Conservation (phyloP, 2,888 invertebrate species). For the Polyommatus iphigenia region DNA sequence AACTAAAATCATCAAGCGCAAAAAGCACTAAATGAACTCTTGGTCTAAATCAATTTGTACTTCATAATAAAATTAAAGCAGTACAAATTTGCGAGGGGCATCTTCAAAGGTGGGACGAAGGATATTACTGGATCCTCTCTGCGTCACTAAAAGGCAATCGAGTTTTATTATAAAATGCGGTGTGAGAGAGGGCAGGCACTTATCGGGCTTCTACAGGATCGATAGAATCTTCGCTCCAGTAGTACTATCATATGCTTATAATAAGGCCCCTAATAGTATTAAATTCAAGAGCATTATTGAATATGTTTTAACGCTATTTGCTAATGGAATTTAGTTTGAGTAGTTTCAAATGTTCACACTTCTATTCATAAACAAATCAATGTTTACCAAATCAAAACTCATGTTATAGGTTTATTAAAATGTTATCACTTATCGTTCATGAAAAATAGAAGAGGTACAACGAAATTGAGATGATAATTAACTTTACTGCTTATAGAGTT, state of each 20-base stretch:
- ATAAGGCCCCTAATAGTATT: conserved; percentile 5
- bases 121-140: conserved; percentile 24
- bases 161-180: conserved; percentile 40
- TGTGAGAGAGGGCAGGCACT: conserved; percentile 36
- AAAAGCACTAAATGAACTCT: conserved; percentile 1
- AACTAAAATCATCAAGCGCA: background rate
- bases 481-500: too few relatives aligned
- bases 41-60: background rate
- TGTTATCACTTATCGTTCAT: too few relatives aligned
- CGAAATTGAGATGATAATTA: too few relatives aligned
- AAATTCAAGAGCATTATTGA: conserved; percentile 1
- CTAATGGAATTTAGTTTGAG: background rate
- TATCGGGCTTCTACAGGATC: conserved; percentile 40
- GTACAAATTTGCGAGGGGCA: conserved; percentile 27
- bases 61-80: conserved; percentile 14
- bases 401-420: too few relatives aligned
- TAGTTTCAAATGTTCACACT: background rate
- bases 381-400: too few relatives aligned
- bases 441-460: too few relatives aligned
- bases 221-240: conserved; percentile 32
- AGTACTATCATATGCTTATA: conserved; percentile 16
- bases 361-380: too few relatives aligned
- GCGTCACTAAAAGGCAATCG: conserved; percentile 35
- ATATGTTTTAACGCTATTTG: conserved; percentile 11
- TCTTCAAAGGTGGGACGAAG: conserved; percentile 26